Base-by-base conservation (phyloP, 2,888 invertebrate species). In the Archaeoteleia sp. region DNA sequence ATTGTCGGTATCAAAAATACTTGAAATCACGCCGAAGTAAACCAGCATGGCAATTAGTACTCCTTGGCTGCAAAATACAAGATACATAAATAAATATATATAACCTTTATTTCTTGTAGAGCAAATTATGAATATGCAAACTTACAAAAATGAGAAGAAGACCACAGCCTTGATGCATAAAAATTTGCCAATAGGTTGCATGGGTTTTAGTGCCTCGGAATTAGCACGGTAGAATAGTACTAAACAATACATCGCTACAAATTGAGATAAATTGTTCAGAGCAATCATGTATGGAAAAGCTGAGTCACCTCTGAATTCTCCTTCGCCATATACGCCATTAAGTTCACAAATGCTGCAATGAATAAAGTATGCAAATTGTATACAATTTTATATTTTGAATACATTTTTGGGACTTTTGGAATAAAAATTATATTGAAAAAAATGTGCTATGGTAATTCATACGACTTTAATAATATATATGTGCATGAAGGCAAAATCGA, bases 61-160 rank as follows among this genome's bases (percentile, higher is more conserved):
- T 53, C 95, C 94, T 91, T 97, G 97, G 88, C 97, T 97, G 87
- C 62, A 88, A 87, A 74, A 60, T 70, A 75, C 60, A 61, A 39
- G 29, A 57, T 40, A 43, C 1, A 25, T 1, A 14, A 12, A 1
- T 4, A 55, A 23, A 9, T 34, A 48, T 14, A 60, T 53, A n/a
- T n/a, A n/a, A n/a, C n/a, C n/a, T n/a, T n/a, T n/a, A n/a, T n/a
- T n/a, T n/a, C n/a, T n/a, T n/a, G n/a, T n/a, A n/a, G n/a, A n/a
- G n/a, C n/a, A n/a, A n/a, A n/a, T n/a, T n/a, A n/a, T n/a, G n/a
- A n/a, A n/a, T n/a, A n/a, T 20, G 8, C 17, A 91, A n/a, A n/a
- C 95, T 93, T 90, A 97, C 97, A 97, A 97, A 87, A 98, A 98
- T 39, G 97, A 97, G 85, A 97, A 95, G 88, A 98, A 98, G 14